A percentile compares a stretch with the other conserved stretches of the same genome.
These are phyloP conservation scores for Chlorodrepanis virens DNA, from an alignment of 2,113 vertebrate species.

Conservation along the genomic window DNA sequence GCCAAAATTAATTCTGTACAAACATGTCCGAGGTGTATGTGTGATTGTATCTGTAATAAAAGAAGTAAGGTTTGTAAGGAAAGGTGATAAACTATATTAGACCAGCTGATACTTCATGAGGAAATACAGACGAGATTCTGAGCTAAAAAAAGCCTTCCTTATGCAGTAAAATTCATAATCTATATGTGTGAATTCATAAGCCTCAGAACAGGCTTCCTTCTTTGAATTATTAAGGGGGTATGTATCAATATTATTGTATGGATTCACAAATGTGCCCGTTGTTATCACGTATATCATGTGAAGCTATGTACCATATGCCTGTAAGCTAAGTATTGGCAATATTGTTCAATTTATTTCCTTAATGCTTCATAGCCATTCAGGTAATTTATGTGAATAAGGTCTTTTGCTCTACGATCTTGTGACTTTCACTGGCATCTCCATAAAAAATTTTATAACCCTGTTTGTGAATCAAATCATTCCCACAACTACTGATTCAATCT, in stretches of 20 bases:
- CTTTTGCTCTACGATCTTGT: slow-evolving; percentile 74
- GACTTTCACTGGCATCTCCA: slow-evolving; percentile 72
- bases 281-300: background rate
- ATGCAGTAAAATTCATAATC: background rate
- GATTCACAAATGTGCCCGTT: background rate
- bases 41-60: background rate
- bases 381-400: slow-evolving; percentile 75
- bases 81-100: background rate
- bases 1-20: background rate
- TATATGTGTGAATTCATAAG: background rate
- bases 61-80: background rate
- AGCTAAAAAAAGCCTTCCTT: background rate
- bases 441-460: slow-evolving; percentile 83
- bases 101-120: background rate
- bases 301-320: background rate
- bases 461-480: slow-evolving; percentile 80
- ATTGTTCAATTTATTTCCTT: slow-evolving; percentile 72
- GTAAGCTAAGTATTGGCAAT: slow-evolving; percentile 53
- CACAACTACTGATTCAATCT: slow-evolving; percentile 77
- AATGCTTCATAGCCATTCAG: slow-evolving; percentile 69
- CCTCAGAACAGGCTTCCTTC: background rate
- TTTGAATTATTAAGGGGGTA: background rate
- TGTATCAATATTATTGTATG: background rate
- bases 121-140: background rate
- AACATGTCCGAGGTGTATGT: background rate